Conservation (phyloP, 1,140 invertebrate genomes). For the Lasaia peninsularis region DNA sequence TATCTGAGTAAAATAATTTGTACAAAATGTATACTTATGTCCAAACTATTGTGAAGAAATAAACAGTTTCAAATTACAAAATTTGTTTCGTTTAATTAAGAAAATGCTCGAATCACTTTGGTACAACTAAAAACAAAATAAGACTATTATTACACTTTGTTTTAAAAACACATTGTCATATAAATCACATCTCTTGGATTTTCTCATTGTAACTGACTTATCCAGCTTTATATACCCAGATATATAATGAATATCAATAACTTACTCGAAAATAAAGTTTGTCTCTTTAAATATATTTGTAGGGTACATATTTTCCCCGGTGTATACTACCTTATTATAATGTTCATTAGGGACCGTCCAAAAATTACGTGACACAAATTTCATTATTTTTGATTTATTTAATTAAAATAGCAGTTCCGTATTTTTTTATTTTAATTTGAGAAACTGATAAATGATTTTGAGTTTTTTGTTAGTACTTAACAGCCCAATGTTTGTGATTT, state of each 20-base stretch:
- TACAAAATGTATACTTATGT: not conserved
- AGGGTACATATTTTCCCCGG: too few species aligned
- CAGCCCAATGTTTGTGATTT: too few species aligned
- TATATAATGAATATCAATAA: too few species aligned
- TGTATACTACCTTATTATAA: too few species aligned
- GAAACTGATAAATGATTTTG: too few species aligned
- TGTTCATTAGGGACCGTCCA: too few species aligned
- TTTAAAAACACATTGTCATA: not conserved
- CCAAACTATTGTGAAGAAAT: not conserved
- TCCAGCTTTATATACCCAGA: not conserved
- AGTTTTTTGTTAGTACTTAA: too few species aligned
- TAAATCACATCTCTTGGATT: not conserved
- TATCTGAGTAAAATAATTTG: conserved; percentile 2
- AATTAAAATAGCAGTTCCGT: too few species aligned
- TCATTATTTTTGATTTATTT: too few species aligned
- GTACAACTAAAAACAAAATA: not conserved
- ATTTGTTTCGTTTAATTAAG: conserved; percentile 8
- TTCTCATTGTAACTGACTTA: not conserved
- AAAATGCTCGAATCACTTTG: conserved; percentile 10
- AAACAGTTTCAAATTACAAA: conserved; percentile 8
- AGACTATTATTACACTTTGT: conserved; percentile 1
- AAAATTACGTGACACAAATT: too few species aligned
- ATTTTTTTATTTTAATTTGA: too few species aligned
- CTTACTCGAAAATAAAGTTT: not conserved
- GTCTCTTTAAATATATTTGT: too few species aligned